These are phyloP conservation scores for Dallia pectoralis DNA, from an alignment of 2,797 vertebrate species.

Conservation along the genomic window DNA sequence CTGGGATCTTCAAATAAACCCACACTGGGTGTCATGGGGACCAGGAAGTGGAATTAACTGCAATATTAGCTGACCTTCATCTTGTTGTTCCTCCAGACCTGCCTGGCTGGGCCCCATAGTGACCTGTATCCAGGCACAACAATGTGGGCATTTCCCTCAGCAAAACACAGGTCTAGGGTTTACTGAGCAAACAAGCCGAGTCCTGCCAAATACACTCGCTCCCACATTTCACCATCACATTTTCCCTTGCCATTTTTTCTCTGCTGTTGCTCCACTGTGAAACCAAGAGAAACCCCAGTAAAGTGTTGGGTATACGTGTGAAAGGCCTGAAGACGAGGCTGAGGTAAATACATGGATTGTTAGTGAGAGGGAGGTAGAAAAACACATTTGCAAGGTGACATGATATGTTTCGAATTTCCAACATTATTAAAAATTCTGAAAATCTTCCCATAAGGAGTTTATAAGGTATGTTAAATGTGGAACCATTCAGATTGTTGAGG, in stretches of 20 bases:
- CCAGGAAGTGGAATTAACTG: constrained; percentile 92
- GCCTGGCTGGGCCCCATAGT: constrained; percentile 84
- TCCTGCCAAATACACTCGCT: constrained; percentile 77
- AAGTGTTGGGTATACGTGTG: constrained; percentile 58
- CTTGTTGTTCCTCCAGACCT: constrained; percentile 90
- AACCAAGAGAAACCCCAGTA: constrained; percentile 49
- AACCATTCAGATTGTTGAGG: constrained; percentile 1
- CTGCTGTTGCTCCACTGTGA: constrained; percentile 50
- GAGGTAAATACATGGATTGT: constrained; percentile 4
- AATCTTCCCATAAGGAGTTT: background rate
- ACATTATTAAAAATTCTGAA: background rate
- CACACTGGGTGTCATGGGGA: constrained; percentile 93
- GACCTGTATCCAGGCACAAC: constrained; percentile 90
- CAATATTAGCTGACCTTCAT: constrained; percentile 98
- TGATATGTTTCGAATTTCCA: background rate
- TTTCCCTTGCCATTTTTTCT: constrained; percentile 51
- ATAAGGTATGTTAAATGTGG: background rate
- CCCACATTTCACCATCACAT: constrained; percentile 79
- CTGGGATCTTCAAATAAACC: constrained; percentile 99
- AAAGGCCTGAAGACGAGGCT: constrained; percentile 46
- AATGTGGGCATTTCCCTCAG: constrained; percentile 91
- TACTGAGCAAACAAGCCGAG: constrained; percentile 95
- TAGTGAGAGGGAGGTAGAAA: constrained; percentile 6
- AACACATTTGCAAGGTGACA: constrained; percentile 26
- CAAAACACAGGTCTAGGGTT: constrained; percentile 82